Evolutionary conservation across 2,113 vertebrate genomes (phyloP).

Genomic region (Clarias magur): DNA sequence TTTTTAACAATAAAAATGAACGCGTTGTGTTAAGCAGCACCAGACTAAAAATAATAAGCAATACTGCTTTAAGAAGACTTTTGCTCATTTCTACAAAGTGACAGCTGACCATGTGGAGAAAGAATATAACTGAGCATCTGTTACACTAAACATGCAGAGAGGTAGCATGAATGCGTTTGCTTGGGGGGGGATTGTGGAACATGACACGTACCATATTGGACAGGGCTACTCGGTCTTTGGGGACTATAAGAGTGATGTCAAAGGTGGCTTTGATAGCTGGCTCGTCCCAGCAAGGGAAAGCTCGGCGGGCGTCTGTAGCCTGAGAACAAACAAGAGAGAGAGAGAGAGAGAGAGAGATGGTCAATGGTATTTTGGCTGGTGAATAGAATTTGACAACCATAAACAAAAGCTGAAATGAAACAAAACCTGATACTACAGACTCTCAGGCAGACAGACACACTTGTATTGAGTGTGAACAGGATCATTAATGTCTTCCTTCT

Average conservation of each 20-base stretch:
- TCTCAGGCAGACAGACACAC: neutral
- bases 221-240: constrained; percentile 95
- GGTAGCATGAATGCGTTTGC: constrained; percentile 38
- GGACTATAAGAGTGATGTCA: constrained; percentile 93
- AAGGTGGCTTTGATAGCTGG: constrained; percentile 98
- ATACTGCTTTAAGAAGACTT: neutral
- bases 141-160: constrained; percentile 18
- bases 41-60: neutral
- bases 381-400: neutral
- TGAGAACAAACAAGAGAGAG: constrained; percentile 53
- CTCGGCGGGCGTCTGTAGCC: constrained; percentile 96
- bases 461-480: neutral
- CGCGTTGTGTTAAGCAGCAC: neutral
- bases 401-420: constrained; percentile 14
- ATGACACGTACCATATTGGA: constrained; percentile 92
- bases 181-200: constrained; percentile 11
- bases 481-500: neutral
- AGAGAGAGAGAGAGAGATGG: constrained; percentile 23
- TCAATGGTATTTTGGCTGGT: neutral
- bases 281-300: constrained; percentile 98
- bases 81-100: neutral
- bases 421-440: neutral
- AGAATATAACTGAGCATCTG: constrained; percentile 19
- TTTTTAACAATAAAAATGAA: neutral
- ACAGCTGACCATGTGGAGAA: constrained; percentile 6